Evolutionary conservation across 2,797 vertebrate genomes (phyloP).

Genomic region (Coendou prehensilis): DNA sequence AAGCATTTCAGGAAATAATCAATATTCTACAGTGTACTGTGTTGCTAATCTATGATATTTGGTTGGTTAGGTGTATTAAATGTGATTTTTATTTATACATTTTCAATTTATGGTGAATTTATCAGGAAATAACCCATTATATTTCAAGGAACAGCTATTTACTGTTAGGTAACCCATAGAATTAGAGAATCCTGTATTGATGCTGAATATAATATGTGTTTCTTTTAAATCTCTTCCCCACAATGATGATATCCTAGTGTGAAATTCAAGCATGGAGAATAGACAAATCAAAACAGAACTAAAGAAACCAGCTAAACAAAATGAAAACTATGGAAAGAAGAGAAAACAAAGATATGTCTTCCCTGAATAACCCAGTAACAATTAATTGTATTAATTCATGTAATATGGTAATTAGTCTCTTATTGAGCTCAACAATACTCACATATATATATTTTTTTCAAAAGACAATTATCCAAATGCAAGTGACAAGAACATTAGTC

Average conservation of each 20-base stretch:
- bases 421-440: constrained; percentile 43
- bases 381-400: neutral
- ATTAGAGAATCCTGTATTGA: neutral
- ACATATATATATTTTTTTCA: neutral
- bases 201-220: neutral
- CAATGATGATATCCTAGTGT: neutral
- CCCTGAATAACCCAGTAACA: neutral
- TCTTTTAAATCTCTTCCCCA: neutral
- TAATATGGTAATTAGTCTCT: constrained; percentile 24
- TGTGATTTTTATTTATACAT: neutral
- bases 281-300: neutral
- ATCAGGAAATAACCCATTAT: rapidly evolving
- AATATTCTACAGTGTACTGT: rapidly evolving
- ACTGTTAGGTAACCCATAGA: neutral
- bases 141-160: neutral
- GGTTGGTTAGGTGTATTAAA: too few species aligned
- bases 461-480: constrained; percentile 61
- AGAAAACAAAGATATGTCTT: neutral
- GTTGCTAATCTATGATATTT: too few species aligned
- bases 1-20: too few species aligned
- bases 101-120: neutral
- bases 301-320: neutral
- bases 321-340: neutral
- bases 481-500: constrained; percentile 67
- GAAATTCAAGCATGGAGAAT: neutral